Base-by-base conservation (phyloP, 2,797 vertebrate species). In the Diplodus puntazzo region DNA sequence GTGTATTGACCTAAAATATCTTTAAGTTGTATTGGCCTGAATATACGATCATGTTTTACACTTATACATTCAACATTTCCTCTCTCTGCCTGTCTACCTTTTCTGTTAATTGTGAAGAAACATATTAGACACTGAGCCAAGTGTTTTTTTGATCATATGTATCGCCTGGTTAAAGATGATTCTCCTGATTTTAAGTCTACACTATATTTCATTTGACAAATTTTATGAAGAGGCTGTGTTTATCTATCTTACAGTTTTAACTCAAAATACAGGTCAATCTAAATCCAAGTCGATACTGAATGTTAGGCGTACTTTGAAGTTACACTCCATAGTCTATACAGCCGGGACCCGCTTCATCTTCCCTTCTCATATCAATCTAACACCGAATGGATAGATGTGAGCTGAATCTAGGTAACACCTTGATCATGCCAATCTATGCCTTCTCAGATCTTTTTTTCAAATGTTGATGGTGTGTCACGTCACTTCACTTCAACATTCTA, bases 391-490 rank as follows among this genome's bases (percentile, higher is more conserved):
- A 79, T 69, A 42, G 39, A 58, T 73, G 82, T 30, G 50, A 70
- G 79, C 57, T 18, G 57, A 76, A 75, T 78, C 39, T 23, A 61
- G 66, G 57, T 43, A 69, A 60, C 54, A 69, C 81, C 68, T 73
- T 71, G 55, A 79, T 87, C 80, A 53, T 58, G 50, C 73, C 71
- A 78, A 81, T 89, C 83, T 77, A 2, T 10, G 50, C 60, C 42
- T 62, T 69, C 73, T 90, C 65, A 85, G 88, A 90, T 91, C 77
- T 61, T 64, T 77, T 82, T 88, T 88, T 85, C 75, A 84, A 69
- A 88, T 80, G 78, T 60, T 82, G 79, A 89, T 7, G 16, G 16
- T 9, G 25, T 68, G 65, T 74, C 82, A 70, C 68, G 46, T 87
- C 83, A 74, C 80, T 39, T 62, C 69, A 60, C 75, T 62, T 50